phyloP scores from a whole-genome alignment of 1,140 invertebrate species.

The Pseudobourletiella spinata region DNA sequence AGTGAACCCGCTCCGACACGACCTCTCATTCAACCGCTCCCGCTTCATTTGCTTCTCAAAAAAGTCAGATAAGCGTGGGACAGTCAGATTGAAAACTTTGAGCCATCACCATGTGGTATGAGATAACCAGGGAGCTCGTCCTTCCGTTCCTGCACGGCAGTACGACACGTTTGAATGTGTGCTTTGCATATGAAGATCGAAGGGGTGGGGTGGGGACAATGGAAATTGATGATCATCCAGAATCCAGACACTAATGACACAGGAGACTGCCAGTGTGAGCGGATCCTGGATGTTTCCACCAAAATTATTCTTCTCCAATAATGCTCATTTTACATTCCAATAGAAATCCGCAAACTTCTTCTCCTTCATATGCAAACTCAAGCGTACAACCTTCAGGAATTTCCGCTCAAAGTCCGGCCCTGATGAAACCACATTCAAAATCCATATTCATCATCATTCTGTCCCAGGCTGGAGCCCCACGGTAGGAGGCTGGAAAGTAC shows the following conservation, averaged over 20 bases:
- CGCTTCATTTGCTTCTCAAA: too few relatives aligned
- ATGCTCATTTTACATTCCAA: too few relatives aligned
- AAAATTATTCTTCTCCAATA: too few relatives aligned
- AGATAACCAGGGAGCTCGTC: background rate
- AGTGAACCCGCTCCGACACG: too few relatives aligned
- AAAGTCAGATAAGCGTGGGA: too few relatives aligned
- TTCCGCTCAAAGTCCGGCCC: background rate
- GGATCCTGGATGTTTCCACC: too few relatives aligned
- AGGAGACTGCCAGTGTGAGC: too few relatives aligned
- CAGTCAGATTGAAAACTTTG: conserved; percentile 36
- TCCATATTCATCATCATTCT: background rate
- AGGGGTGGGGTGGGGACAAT: background rate
- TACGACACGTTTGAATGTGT: conserved; percentile 5
- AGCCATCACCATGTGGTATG: background rate
- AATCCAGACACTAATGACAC: background rate
- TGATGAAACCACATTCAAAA: background rate
- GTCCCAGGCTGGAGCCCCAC: too few relatives aligned
- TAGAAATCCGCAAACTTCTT: too few relatives aligned
- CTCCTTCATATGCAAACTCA: background rate
- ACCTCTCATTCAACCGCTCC: too few relatives aligned
- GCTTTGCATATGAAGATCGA: conserved; percentile 9
- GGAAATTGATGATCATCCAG: background rate
- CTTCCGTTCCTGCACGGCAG: background rate
- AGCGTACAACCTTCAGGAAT: background rate
- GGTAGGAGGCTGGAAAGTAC: too few relatives aligned